Evolutionary conservation across 2,113 vertebrate genomes (phyloP).

Genomic region (Poeciliopsis turrubarensis): DNA sequence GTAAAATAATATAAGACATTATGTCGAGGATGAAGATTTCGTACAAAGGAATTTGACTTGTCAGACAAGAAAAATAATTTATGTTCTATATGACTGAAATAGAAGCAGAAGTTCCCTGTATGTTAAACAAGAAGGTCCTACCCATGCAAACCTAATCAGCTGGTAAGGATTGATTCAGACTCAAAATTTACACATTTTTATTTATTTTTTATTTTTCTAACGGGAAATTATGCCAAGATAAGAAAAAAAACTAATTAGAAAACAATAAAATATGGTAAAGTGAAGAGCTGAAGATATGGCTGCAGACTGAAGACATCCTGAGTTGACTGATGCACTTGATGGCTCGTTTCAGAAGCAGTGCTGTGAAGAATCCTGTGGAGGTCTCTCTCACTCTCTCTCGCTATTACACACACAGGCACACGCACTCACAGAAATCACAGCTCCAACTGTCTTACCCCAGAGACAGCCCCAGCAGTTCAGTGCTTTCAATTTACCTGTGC

Average conservation of each 20-base stretch:
- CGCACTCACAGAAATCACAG: not conserved
- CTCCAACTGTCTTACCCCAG: slow-evolving; percentile 22
- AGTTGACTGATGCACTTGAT: not conserved
- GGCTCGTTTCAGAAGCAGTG: not conserved
- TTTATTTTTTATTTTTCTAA: too few relatives aligned
- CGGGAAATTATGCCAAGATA: not conserved
- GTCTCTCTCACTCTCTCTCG: slow-evolving; percentile 2
- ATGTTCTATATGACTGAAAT: not conserved
- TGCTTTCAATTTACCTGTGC: slow-evolving; percentile 33
- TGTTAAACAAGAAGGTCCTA: not conserved
- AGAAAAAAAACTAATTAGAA: too few relatives aligned
- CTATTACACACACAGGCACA: not conserved
- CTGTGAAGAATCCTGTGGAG: slow-evolving; percentile 18
- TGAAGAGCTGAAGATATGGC: not conserved
- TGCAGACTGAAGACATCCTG: not conserved
- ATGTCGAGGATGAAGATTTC: not conserved
- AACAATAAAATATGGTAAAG: not conserved
- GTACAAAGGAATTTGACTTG: not conserved
- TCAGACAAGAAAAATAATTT: not conserved
- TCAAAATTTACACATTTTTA: not conserved
- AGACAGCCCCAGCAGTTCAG: slow-evolving; percentile 13
- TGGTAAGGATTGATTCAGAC: not conserved
- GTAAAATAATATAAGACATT: not conserved
- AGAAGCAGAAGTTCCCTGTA: slow-evolving; percentile 25
- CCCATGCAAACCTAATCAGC: not conserved